Conservation (phyloP, 1,140 invertebrate genomes). For the Glossosoma conforme region DNA sequence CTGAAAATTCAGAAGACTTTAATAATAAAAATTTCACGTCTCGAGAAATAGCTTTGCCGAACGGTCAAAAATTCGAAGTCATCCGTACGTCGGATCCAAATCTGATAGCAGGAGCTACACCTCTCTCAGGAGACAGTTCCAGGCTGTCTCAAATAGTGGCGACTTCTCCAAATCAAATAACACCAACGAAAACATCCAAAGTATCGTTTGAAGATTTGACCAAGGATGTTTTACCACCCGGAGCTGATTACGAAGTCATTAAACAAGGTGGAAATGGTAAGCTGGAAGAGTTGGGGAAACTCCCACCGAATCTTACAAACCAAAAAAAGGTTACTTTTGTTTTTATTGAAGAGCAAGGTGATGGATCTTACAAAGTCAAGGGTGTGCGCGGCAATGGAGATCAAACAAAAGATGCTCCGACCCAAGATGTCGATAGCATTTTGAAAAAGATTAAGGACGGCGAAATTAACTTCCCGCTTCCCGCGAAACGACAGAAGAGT, state of each 20-base stretch:
- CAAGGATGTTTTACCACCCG: conserved; percentile 69
- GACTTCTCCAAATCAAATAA: conserved; percentile 37
- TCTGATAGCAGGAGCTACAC: conserved; percentile 51
- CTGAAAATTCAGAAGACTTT: conserved; percentile 59
- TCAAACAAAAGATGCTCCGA: conserved; percentile 65
- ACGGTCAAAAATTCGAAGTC: conserved; percentile 69
- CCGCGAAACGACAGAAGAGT: conserved; percentile 39
- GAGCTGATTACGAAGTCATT: conserved; percentile 70
- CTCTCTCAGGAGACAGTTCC: conserved; percentile 41
- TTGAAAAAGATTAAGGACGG: conserved; percentile 75
- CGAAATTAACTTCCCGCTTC: conserved; percentile 71
- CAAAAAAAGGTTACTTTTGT: conserved; percentile 82
- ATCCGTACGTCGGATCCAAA: conserved; percentile 62
- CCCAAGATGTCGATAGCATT: conserved; percentile 71
- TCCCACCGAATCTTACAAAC: conserved; percentile 55
- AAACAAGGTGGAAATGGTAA: conserved; percentile 66
- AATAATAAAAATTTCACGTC: conserved; percentile 65
- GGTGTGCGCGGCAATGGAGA: conserved; percentile 68
- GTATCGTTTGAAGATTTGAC: conserved; percentile 67
- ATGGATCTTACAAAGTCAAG: conserved; percentile 77
- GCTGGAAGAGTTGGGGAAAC: conserved; percentile 63
- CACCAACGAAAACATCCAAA: conserved; percentile 39
- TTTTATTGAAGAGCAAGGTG: conserved; percentile 75
- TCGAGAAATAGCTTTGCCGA: conserved; percentile 64
- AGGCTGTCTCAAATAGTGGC: conserved; percentile 41